Evolutionary conservation across 2,113 vertebrate genomes (phyloP), one percentile per base, ranked within the genome.

Genomic region (Epinephelus lanceolatus): DNA sequence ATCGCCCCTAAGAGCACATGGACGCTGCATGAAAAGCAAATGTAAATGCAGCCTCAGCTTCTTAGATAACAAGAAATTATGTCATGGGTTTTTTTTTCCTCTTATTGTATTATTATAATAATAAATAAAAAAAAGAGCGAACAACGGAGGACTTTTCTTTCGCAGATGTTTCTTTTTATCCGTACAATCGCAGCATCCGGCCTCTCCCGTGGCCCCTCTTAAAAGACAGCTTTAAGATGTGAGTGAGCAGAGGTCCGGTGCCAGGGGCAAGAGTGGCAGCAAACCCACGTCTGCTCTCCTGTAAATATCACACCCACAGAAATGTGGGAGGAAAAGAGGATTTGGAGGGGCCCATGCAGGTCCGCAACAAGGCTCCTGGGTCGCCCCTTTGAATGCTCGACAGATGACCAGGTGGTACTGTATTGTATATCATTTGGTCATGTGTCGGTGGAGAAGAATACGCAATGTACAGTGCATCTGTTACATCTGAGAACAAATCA

Each of bases 131-230:
- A 90, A 91, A 92, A 92, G 80, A 78, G 81, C 4, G 74, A 90
- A 89, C 91, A 92, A 91, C 78, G 30, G 83, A 76, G 83, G 89
- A 91, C 86, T 92, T 94, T 94, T 87, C 86, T 79, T 80, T 83
- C 87, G 95, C 95, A 96, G 95, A 94, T 94, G 95, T 96, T 96
- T 92, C 92, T 94, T 94, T 94, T 91, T 90, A 85, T 80, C 25
- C 15, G 80, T 78, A 90, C 92, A 91, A 94, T 93, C 76, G 21
- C 86, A 85, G 93, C 90, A 94, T 92, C 84, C 86, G 87, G 89
- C 81, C 85, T 78, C 70, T 87, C 71, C 83, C 59, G 30, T 73
- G 71, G 78, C 67, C 77, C 71, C 80, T 63, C 49, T 76, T 78
- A 66, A 89, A 74, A 71, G 76, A 75, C 78, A 78, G 91, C 86